Percentiles rank a stretch among this genome's conserved stretches.
Evolutionary conservation across 2,888 invertebrate genomes (phyloP).

Genomic region (Phortica okadai): DNA sequence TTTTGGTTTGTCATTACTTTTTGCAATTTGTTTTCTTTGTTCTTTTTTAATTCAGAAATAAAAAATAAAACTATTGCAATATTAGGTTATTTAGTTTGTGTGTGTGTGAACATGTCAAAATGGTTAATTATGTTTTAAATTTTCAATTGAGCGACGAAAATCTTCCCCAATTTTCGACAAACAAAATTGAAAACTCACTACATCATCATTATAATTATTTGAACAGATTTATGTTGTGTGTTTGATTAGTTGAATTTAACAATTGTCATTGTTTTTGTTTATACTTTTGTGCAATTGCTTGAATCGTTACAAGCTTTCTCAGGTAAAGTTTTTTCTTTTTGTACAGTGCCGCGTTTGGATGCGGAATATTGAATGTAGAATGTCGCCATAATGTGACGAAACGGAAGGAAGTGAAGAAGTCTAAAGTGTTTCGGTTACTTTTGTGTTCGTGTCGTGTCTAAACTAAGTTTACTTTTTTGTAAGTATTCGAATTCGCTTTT

Average conservation of each 20-base stretch:
- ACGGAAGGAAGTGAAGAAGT: constrained; percentile 58
- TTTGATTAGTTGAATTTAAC: no score
- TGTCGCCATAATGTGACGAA: background rate
- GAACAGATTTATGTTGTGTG: background rate
- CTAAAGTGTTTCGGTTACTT: constrained; percentile 7
- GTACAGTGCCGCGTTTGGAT: background rate
- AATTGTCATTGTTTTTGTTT: background rate
- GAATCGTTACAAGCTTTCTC: constrained; percentile 20
- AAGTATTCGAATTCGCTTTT: constrained; percentile 29
- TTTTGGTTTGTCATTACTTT: constrained; percentile 40
- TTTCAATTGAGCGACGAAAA: constrained; percentile 63
- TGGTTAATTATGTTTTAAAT: constrained; percentile 12
- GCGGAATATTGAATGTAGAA: background rate
- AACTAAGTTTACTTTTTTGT: constrained; percentile 24
- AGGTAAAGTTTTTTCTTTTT: constrained; percentile 14
- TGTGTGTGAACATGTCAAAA: constrained; percentile 20
- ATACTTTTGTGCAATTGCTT: constrained; percentile 17
- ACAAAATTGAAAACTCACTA: constrained; percentile 55
- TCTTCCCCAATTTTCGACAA: constrained; percentile 74
- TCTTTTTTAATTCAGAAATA: constrained; percentile 40
- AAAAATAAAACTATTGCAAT: constrained; percentile 38
- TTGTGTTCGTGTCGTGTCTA: constrained; percentile 41
- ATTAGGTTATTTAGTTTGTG: constrained; percentile 15
- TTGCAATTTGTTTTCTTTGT: constrained; percentile 34
- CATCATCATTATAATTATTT: background rate